phyloP scores from a whole-genome alignment of 2,888 invertebrate genomes.

The Latrodectus hesperus region DNA sequence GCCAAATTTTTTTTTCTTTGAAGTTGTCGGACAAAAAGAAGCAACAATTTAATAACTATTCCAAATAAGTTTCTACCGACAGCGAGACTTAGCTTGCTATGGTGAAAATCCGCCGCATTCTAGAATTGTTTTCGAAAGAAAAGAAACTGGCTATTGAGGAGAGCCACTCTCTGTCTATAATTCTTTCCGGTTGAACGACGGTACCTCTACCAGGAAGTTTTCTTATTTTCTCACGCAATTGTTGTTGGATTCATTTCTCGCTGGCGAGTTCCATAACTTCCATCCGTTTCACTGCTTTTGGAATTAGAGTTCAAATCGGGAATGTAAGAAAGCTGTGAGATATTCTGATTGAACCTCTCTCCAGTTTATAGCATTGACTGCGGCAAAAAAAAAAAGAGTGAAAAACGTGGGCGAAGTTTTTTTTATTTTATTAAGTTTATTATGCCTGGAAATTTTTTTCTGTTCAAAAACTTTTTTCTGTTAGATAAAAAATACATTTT shows the following conservation, averaged over 20 bases:
- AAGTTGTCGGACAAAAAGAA: no score
- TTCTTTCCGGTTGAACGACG: slow-evolving; percentile 51
- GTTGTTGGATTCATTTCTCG: slow-evolving; percentile 33
- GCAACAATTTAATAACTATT: no score
- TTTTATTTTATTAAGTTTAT: no score
- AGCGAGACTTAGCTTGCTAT: slow-evolving; percentile 10
- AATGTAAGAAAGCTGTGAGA: no score
- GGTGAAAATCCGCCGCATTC: neutral
- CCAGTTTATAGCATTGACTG: neutral
- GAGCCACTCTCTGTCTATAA: slow-evolving; percentile 25
- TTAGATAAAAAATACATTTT: no score
- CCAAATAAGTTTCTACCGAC: neutral
- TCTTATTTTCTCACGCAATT: slow-evolving; percentile 39
- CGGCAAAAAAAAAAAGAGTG: no score
- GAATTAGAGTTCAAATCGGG: no score
- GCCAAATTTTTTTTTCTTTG: no score
- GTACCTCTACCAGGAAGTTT: slow-evolving; percentile 56
- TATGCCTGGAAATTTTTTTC: no score
- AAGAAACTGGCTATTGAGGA: slow-evolving; percentile 25
- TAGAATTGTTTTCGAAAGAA: slow-evolving; percentile 14
- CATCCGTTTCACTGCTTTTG: neutral
- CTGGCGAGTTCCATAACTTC: neutral
- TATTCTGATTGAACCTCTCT: neutral
- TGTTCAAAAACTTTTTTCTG: no score
- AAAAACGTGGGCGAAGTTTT: no score